Conservation (phyloP, 2,113 vertebrate species). For the Rhinopomastus cyanomelas region DNA sequence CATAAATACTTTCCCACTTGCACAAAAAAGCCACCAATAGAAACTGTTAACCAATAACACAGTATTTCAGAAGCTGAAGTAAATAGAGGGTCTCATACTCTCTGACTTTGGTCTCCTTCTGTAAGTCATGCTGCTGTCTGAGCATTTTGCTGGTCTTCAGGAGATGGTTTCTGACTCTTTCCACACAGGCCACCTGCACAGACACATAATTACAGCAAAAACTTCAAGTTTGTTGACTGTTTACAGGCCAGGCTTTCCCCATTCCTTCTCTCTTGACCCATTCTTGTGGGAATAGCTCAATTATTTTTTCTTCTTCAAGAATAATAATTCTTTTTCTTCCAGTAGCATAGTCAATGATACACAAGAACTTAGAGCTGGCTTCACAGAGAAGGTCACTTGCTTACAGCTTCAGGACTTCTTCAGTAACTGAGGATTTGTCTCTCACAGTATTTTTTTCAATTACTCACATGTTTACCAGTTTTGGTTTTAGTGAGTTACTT, state of each 20-base stretch:
- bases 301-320: neutral
- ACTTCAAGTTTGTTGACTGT: neutral
- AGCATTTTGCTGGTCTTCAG: constrained; percentile 85
- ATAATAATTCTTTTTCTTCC: neutral
- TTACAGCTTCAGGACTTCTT: neutral
- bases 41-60: neutral
- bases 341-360: neutral
- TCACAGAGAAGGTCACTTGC: neutral
- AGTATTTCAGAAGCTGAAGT: neutral
- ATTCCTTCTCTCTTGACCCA: rapidly evolving
- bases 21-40: neutral
- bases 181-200: constrained; percentile 73
- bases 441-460: neutral
- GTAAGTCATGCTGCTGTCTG: constrained; percentile 77
- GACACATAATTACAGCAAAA: constrained; percentile 8
- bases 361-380: neutral
- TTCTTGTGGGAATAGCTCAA: neutral
- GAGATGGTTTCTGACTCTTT: constrained; percentile 78
- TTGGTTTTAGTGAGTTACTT: neutral
- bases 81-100: constrained; percentile 79
- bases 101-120: constrained; percentile 84
- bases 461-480: neutral
- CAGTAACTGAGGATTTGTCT: neutral
- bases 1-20: neutral
- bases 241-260: neutral